A percentile compares a stretch with the other conserved stretches of the same genome.
Evolutionary conservation across 2,113 vertebrate species (phyloP).

Genomic region (Leucopternis melanops): DNA sequence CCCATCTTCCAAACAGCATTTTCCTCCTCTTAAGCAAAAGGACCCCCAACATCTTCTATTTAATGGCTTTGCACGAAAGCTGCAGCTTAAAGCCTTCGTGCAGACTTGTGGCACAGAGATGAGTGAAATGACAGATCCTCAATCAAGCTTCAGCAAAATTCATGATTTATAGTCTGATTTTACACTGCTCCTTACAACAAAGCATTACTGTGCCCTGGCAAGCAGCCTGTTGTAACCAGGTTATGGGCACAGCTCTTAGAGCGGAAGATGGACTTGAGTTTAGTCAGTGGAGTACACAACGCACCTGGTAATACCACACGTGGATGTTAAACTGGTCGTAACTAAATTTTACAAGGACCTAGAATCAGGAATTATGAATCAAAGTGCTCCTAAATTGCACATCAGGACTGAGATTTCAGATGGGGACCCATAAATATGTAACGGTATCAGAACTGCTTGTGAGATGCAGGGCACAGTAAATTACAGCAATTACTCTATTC

Average conservation of each 20-base stretch:
- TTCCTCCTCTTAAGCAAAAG: background rate
- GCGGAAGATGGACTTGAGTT: background rate
- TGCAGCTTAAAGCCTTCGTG: background rate
- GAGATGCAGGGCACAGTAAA: accelerated
- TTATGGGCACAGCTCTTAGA: background rate
- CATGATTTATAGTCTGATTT: background rate
- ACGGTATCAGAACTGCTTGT: background rate
- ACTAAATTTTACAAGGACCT: background rate
- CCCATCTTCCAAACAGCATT: background rate
- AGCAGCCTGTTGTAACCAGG: background rate
- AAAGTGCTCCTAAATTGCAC: background rate
- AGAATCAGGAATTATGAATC: background rate
- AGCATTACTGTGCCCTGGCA: background rate
- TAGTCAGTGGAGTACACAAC: background rate
- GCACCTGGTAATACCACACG: background rate
- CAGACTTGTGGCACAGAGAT: background rate
- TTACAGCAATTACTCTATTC: background rate
- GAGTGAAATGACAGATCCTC: background rate
- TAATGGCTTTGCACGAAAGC: background rate
- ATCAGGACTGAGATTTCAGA: background rate
- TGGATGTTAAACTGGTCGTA: background rate
- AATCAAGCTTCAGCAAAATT: background rate
- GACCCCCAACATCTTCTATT: background rate
- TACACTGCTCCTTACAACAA: background rate
- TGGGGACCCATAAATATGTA: background rate